Conservation (phyloP, 92 coral and sea anemone species). For the Bergia puertoricense region DNA sequence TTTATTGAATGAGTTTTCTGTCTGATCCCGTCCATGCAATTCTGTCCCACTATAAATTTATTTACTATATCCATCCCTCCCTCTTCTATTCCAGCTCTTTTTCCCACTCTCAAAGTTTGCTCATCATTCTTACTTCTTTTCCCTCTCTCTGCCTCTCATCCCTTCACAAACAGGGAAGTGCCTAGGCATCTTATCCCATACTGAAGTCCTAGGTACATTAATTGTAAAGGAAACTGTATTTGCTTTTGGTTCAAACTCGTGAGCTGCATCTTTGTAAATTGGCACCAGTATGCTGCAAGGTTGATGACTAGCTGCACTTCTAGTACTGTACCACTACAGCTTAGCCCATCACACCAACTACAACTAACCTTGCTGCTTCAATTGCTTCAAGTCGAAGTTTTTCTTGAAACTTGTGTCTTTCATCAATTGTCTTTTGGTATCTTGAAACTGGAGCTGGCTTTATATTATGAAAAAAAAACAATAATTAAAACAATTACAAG, state of each 20-base stretch:
- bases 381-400: constrained; percentile 88
- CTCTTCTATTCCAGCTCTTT: not conserved
- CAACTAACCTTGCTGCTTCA: constrained; percentile 80
- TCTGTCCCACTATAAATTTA: too few species aligned
- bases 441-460: constrained; percentile 85
- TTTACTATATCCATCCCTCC: not conserved
- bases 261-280: too few species aligned
- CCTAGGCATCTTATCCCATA: not conserved
- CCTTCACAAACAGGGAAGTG: not conserved
- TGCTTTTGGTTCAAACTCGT: too few species aligned
- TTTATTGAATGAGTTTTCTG: too few species aligned
- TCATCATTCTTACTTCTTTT: too few species aligned
- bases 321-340: too few species aligned
- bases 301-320: too few species aligned
- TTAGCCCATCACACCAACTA: not conserved
- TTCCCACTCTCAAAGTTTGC: not conserved
- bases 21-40: too few species aligned
- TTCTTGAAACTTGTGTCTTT: constrained; percentile 94
- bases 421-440: constrained; percentile 88
- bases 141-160: not conserved
- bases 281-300: too few species aligned
- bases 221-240: not conserved
- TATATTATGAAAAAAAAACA: not conserved
- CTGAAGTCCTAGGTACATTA: not conserved
- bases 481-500: too few species aligned